phyloP scores from a whole-genome alignment of 1,140 invertebrate genomes.

The Drosophila bifasciata region DNA sequence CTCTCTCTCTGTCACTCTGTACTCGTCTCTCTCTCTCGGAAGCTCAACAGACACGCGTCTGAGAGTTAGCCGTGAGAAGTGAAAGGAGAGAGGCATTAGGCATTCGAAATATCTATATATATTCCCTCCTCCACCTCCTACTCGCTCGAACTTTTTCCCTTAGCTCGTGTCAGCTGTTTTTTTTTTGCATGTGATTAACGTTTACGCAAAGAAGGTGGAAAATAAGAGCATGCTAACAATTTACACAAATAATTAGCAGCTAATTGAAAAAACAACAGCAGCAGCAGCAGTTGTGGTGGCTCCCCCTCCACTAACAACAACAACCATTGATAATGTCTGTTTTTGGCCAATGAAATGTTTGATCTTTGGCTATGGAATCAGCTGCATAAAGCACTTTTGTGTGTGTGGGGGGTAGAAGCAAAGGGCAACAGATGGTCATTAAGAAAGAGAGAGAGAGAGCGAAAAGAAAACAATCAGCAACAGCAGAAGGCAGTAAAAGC shows the following conservation, averaged over 20 bases:
- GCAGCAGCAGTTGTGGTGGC: no score
- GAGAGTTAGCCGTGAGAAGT: no score
- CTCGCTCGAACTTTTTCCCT: slow-evolving; percentile 20
- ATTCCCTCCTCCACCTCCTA: no score
- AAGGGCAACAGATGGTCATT: slow-evolving; percentile 26
- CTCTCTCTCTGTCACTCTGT: no score
- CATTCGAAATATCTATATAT: no score
- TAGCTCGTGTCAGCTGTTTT: slow-evolving; percentile 9
- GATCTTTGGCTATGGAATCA: background rate
- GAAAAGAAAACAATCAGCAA: background rate
- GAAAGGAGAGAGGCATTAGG: no score
- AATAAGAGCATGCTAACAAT: slow-evolving; percentile 29
- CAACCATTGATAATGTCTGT: slow-evolving; percentile 15
- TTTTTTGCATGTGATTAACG: slow-evolving; percentile 52
- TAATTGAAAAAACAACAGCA: slow-evolving; percentile 24
- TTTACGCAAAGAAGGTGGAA: slow-evolving; percentile 31
- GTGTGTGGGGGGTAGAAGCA: background rate
- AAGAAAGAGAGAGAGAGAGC: background rate
- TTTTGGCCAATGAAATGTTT: background rate
- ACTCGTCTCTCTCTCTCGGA: no score
- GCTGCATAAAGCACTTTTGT: slow-evolving; percentile 29
- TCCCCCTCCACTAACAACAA: no score
- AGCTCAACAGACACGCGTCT: no score
- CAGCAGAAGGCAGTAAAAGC: slow-evolving; percentile 1
- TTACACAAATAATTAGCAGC: slow-evolving; percentile 52